Evolutionary conservation across 2,888 invertebrate species (phyloP), one percentile per base, ranked within the genome.

Genomic region (Penaeus monodon): DNA sequence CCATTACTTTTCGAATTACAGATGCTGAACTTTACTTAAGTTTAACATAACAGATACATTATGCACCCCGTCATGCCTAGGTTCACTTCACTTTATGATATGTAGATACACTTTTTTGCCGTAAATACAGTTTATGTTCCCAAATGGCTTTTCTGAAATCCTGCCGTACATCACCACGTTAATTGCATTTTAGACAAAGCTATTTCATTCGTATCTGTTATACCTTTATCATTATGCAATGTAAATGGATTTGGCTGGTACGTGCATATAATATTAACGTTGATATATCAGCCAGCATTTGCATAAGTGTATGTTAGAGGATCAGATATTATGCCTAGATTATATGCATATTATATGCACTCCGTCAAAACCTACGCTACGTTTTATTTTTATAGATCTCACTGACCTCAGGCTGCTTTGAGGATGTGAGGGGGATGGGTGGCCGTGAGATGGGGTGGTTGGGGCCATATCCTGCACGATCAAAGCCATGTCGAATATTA

Each of bases 221-320:
- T 81, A 81, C 81, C 81, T 81, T 86, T 63, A 74, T 80, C 86
- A 86, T 86, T 86, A 86, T 76, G 81, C 86, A 86, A 86, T 86
- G 86, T 86, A 86, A 86, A 86, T 86, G 86, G 86, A 86, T 86
- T 86, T 86, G 86, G 68, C 68, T 81, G 65, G 73, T 81, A 86
- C 81, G 86, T 86, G 86, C 86, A 86, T 86, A 86, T 86, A 86
- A 86, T 86, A 86, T 86, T 86, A 86, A 81, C 81, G 66, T 44
- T 70, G 86, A 86, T 86, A 86, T 86, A 86, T 86, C 86, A 81
- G 86, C 68, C 81, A 76, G 68, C 86, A 86, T 86, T 86, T 86
- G 81, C 86, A 86, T 86, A 86, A 86, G 86, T 86, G 81, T 86
- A 86, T 86, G 86, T 86, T 86, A 86, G 73, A 64, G 86, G 76